Base-by-base conservation (phyloP, 2,797 vertebrate genomes). In the Rallus crepitans region DNA sequence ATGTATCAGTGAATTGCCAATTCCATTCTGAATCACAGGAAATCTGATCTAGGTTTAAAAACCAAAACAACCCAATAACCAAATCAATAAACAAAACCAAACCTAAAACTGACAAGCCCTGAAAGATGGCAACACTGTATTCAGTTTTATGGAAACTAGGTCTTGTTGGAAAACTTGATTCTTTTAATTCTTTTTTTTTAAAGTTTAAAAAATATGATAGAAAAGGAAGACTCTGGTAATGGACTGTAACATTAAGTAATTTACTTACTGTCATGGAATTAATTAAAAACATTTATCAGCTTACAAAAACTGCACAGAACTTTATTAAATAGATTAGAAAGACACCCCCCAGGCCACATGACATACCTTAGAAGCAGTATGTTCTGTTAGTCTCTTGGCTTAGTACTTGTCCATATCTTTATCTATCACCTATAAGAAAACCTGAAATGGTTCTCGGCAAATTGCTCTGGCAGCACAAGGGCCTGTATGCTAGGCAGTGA, bases 251-350 rank as follows among this genome's bases (percentile, higher is more conserved):
- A 82, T 77, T 69, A 92, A 85, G 8, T 80, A 87, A 94, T 87
- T 65, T 72, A 94, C 68, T 87, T 87, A 40, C 60, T 91, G 91
- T 60, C 84, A 53, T 7, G 14, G 56, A 86, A 93, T 10, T 87
- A 91, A 94, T 96, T 90, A 93, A 94, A 94, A 90, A 75, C 65
- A 94, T 94, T 91, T 94, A 87, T 94, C 90, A 90, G 65, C 40
- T 24, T 50, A 42, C 39, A 70, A 60, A 93, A 93, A 39, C 82
- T 61, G 57, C 37, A 60, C 0, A 3, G 76, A 82, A 85, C 40
- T 94, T 88, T 81, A 89, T 93, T 81, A 90, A 86, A 52, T 12
- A 50, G 48, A 55, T 86, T 86, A 27, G 18, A 65, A 61, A 93
- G 78, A 7, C 18, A 70, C 9, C 8, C 60, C 50, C 13, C 16